Evolutionary conservation across 1,140 invertebrate species (phyloP).

Genomic region (Drosophila melanica): DNA sequence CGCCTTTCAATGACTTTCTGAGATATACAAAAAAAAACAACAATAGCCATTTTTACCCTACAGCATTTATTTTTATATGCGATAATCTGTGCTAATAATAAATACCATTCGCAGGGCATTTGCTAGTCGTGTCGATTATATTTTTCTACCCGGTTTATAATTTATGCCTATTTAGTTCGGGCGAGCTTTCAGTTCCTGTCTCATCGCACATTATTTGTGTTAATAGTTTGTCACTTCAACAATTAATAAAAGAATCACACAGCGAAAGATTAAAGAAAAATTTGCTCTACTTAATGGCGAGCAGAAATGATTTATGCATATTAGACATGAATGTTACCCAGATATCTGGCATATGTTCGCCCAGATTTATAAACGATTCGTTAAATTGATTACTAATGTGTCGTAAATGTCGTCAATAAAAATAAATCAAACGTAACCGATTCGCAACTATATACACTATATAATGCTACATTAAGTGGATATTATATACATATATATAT

Average conservation of each 20-base stretch:
- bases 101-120: slow-evolving; percentile 16
- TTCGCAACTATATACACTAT: slow-evolving; percentile 27
- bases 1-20: slow-evolving; percentile 24
- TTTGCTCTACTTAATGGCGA: slow-evolving; percentile 37
- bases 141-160: slow-evolving; percentile 5
- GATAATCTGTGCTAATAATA: too few relatives aligned
- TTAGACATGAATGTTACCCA: slow-evolving; percentile 15
- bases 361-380: slow-evolving; percentile 44
- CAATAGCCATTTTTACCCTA: background rate
- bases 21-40: slow-evolving; percentile 3
- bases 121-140: background rate
- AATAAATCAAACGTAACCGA: slow-evolving; percentile 25
- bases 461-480: background rate
- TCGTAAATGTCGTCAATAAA: slow-evolving; percentile 40
- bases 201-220: slow-evolving; percentile 40
- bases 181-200: slow-evolving; percentile 41
- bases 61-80: background rate
- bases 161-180: slow-evolving; percentile 23
- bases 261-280: slow-evolving; percentile 38
- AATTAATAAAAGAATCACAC: slow-evolving; percentile 47
- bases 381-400: slow-evolving; percentile 31
- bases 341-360: slow-evolving; percentile 38
- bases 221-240: slow-evolving; percentile 49
- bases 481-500: too few relatives aligned
- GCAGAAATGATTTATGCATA: slow-evolving; percentile 38